Base-by-base conservation (phyloP, 2,888 invertebrate species). In the Ferrisia virgata region DNA sequence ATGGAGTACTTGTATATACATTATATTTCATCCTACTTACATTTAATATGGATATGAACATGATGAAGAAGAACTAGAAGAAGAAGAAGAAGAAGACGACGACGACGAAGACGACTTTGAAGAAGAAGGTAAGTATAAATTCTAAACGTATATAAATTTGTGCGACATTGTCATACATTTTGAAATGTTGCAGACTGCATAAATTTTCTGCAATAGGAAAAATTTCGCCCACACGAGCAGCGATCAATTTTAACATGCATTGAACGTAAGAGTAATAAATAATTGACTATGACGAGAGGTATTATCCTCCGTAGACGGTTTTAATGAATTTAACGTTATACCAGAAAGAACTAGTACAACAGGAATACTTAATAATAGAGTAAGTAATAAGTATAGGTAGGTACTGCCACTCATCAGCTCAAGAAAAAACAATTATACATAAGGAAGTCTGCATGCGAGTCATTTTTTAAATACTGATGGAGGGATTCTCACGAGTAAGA, bases 301-400 rank as follows among this genome's bases (percentile, higher is more conserved):
- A 58, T 82, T 82, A 82, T 82, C 81, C 81, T 64, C 58, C 18
- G 81, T 36, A 64, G 81, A 64, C 64, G 64, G 33, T 53, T 64
- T 82, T 82, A 82, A 82, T 82, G 81, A 82, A 82, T 82, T 82
- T 82, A 82, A 64, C 81, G 28, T 80, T 64, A 58, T 82, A 82
- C 81, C 64, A 82, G 81, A 82, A 82, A 58, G 64, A 82, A 82
- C 81, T 82, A 82, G 81, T 82, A 82, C 81, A 82, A 82, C 58
- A 58, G 80, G 80, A 64, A 82, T 82, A 80, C 47, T 80, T 72
- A 72, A 72, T 36, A 64, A 64, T n/a, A 64, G 72, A 28, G 28
- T 36, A 72, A 53, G 53, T 72, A 72, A n/a, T n/a, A n/a, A n/a
- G n/a, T 4, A 22, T 72, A 72, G 36, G 22, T 72, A 72, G 64